Percentiles rank a stretch among this genome's conserved stretches.
Conservation (phyloP, 2,888 invertebrate genomes). For the Diplolepis rosae region DNA sequence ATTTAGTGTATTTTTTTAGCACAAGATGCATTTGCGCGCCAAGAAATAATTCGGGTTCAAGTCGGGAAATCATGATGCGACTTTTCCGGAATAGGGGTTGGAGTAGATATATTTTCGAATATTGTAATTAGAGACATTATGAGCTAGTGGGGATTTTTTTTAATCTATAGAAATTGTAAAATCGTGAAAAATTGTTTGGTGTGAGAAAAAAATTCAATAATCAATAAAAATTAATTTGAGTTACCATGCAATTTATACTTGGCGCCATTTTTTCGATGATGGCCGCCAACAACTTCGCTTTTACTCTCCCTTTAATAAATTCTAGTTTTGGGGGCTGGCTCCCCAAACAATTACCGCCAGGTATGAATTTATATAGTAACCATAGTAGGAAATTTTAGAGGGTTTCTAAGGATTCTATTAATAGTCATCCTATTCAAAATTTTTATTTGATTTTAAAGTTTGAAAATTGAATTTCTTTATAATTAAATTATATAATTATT, state of each 20-base stretch:
- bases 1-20: not conserved
- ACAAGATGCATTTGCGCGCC: constrained; percentile 47
- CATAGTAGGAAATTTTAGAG: not conserved
- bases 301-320: constrained; percentile 7
- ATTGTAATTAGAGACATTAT: not conserved
- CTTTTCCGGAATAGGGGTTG: not conserved
- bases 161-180: not conserved
- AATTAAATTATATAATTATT: no score
- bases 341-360: not conserved
- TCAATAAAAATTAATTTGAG: constrained; percentile 34
- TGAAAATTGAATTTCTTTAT: not conserved
- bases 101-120: not conserved
- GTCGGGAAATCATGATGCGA: not conserved
- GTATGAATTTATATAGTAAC: not conserved
- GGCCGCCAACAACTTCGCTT: constrained; percentile 40
- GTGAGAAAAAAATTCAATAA: constrained; percentile 17
- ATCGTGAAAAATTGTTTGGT: not conserved
- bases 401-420: no score
- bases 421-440: no score
- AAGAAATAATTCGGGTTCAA: constrained; percentile 36
- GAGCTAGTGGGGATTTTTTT: not conserved
- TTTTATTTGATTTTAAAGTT: not conserved
- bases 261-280: constrained; percentile 56
- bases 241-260: constrained; percentile 44
- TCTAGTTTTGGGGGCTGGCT: not conserved